These are phyloP conservation scores for Vanessa cardui DNA, from an alignment of 2,888 invertebrate species.

Conservation along the genomic window DNA sequence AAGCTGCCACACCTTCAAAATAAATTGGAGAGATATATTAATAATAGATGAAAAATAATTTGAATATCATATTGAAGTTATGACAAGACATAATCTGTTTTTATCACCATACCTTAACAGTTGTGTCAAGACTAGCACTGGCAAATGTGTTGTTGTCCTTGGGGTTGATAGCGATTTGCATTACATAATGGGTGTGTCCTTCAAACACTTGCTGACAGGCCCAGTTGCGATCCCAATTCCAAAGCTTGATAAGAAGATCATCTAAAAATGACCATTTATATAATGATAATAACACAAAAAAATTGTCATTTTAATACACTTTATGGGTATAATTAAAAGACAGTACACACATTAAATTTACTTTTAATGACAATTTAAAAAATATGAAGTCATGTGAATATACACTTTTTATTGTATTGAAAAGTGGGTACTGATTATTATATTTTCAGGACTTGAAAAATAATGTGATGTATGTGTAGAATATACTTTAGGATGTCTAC, in stretches of 20 bases:
- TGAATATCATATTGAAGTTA: not conserved
- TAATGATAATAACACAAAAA: not conserved
- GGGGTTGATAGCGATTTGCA: slow-evolving; percentile 99
- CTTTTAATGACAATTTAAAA: not conserved
- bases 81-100: not conserved
- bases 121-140: slow-evolving; percentile 98
- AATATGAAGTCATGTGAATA: too few species aligned
- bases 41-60: too few species aligned
- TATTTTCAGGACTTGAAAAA: too few species aligned
- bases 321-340: too few species aligned
- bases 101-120: slow-evolving; percentile 87
- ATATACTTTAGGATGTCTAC: too few species aligned
- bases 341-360: not conserved
- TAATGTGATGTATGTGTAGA: too few species aligned
- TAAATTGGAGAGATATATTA: not conserved
- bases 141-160: slow-evolving; percentile 99
- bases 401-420: too few species aligned
- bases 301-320: not conserved
- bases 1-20: slow-evolving; percentile 94
- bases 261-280: slow-evolving; percentile 81
- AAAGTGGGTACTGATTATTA: too few species aligned
- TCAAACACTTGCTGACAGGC: slow-evolving; percentile 99
- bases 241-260: slow-evolving; percentile 98
- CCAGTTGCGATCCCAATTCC: slow-evolving; percentile 99
- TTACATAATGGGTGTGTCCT: slow-evolving; percentile 99